phyloP scores from a whole-genome alignment of 2,797 vertebrate genomes.

The Neosilurus hyrtlii region DNA sequence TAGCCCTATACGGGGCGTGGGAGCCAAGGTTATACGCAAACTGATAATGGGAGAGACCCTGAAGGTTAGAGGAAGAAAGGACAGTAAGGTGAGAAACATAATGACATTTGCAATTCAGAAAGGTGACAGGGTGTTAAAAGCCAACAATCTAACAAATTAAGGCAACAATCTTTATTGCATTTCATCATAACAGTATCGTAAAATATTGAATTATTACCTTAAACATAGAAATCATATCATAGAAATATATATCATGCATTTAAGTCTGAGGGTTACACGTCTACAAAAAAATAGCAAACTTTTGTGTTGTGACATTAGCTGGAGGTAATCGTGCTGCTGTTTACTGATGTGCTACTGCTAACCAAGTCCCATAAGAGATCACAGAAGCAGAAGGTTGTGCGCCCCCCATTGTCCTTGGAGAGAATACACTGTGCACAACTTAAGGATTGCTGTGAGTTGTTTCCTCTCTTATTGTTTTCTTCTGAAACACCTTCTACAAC shows the following conservation, averaged over 20 bases:
- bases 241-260: not conserved
- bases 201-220: not conserved
- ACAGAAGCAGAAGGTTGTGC: slow-evolving; percentile 77
- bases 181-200: not conserved
- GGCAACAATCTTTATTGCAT: not conserved
- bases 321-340: slow-evolving; percentile 79
- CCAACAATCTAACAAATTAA: not conserved
- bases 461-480: not conserved
- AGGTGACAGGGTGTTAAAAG: not conserved
- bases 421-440: slow-evolving; percentile 70
- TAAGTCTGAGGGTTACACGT: not conserved
- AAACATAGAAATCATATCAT: not conserved
- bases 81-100: slow-evolving; percentile 74
- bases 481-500: not conserved
- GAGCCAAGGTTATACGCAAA: slow-evolving; percentile 66
- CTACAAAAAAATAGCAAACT: not conserved
- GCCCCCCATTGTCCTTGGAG: slow-evolving; percentile 79
- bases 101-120: not conserved
- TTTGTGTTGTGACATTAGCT: slow-evolving; percentile 54
- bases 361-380: slow-evolving; percentile 80
- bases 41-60: slow-evolving; percentile 76
- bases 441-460: slow-evolving; percentile 80
- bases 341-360: slow-evolving; percentile 82
- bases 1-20: slow-evolving; percentile 71
- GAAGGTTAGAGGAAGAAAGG: slow-evolving; percentile 77